phyloP scores from a whole-genome alignment of 2,888 invertebrate species.

The Trimorus sp. region DNA sequence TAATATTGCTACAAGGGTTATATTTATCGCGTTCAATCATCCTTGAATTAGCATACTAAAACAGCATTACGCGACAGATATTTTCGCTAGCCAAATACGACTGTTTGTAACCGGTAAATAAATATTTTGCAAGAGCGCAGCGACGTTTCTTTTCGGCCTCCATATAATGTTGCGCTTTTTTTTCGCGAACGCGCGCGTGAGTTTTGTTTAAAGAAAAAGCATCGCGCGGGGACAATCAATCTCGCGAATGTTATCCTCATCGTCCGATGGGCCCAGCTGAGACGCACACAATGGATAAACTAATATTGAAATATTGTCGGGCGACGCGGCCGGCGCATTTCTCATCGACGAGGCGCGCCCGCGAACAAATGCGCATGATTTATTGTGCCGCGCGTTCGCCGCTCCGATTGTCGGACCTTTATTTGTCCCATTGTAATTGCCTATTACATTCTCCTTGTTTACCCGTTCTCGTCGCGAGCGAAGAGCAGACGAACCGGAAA shows the following conservation, averaged over 20 bases:
- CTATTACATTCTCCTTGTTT: slow-evolving; percentile 51
- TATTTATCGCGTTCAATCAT: neutral
- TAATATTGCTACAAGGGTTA: neutral
- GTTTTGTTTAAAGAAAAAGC: slow-evolving; percentile 64
- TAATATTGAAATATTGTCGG: slow-evolving; percentile 80
- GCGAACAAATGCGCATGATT: slow-evolving; percentile 78
- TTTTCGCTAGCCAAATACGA: neutral
- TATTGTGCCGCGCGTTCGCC: slow-evolving; percentile 73
- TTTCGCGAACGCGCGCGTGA: slow-evolving; percentile 27
- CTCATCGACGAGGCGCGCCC: slow-evolving; percentile 78
- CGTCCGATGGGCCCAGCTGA: slow-evolving; percentile 58
- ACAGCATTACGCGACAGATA: neutral
- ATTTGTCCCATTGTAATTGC: slow-evolving; percentile 57
- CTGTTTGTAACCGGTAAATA: slow-evolving; percentile 17
- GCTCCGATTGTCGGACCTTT: slow-evolving; percentile 73
- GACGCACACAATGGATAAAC: slow-evolving; percentile 77
- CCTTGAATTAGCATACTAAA: slow-evolving; percentile 33
- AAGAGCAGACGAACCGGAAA: slow-evolving; percentile 11
- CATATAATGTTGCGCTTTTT: neutral
- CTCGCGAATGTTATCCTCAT: slow-evolving; percentile 66
- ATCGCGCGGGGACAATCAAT: slow-evolving; percentile 66
- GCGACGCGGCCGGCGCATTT: slow-evolving; percentile 76
- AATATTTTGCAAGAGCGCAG: slow-evolving; percentile 2
- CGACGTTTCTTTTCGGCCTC: no score
- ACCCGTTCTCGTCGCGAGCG: neutral